phyloP scores from a whole-genome alignment of 2,797 vertebrate genomes.

The Enteromius anoplus region DNA sequence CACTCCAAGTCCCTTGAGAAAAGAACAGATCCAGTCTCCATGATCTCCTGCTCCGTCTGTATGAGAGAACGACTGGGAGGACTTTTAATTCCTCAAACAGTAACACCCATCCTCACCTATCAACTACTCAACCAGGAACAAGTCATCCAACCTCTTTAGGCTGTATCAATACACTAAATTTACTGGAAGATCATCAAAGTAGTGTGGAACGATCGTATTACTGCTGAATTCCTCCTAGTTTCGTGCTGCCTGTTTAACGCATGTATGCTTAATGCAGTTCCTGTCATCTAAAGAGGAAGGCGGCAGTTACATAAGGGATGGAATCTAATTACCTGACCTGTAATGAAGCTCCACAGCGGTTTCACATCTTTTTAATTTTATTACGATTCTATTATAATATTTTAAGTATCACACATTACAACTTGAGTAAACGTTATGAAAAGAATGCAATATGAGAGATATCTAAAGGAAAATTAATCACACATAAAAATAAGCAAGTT shows the following conservation, averaged over 20 bases:
- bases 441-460: not conserved
- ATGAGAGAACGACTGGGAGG: constrained; percentile 22
- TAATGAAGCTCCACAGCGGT: not conserved
- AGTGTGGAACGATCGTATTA: constrained; percentile 27
- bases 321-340: constrained; percentile 33
- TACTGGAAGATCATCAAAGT: not conserved
- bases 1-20: constrained; percentile 2
- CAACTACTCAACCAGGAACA: not conserved
- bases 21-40: not conserved
- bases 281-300: constrained; percentile 30
- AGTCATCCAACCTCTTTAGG: not conserved
- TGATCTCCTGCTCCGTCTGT: constrained; percentile 35
- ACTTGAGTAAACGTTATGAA: not conserved
- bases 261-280: constrained; percentile 1
- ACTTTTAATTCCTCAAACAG: constrained; percentile 34
- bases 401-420: not conserved
- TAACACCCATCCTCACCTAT: constrained; percentile 28
- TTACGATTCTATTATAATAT: constrained; percentile 8
- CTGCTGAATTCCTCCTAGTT: constrained; percentile 19
- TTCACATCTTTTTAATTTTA: not conserved
- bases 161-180: not conserved
- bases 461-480: not conserved
- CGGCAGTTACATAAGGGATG: not conserved
- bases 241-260: not conserved
- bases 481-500: too few species aligned